These are phyloP conservation scores for Strix aluco DNA, from an alignment of 2,113 vertebrate genomes.

Conservation along the genomic window DNA sequence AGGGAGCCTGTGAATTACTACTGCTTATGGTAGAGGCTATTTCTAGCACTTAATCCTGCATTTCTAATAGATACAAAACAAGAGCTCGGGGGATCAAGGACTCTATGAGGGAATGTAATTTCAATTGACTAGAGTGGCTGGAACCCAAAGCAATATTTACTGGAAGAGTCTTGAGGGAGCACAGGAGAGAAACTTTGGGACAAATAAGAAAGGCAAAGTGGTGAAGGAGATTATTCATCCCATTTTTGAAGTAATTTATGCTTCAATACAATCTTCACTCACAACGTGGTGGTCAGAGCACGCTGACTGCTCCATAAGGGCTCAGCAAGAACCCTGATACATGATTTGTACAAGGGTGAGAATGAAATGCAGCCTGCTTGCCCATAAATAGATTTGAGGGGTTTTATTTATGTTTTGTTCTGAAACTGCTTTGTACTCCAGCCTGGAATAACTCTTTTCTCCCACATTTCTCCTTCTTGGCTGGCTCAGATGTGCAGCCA, in stretches of 20 bases:
- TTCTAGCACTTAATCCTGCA: background rate
- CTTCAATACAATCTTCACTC: background rate
- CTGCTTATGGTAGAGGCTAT: background rate
- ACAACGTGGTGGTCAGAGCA: background rate
- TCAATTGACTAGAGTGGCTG: background rate
- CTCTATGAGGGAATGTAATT: background rate
- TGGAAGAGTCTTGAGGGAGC: background rate
- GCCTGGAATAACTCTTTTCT: conserved; percentile 38
- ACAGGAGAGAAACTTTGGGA: background rate
- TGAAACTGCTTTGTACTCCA: conserved; percentile 38
- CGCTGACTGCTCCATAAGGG: background rate
- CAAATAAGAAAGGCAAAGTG: background rate
- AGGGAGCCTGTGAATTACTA: background rate
- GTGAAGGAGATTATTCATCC: background rate
- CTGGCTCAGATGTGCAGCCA: conserved; percentile 34
- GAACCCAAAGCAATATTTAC: background rate
- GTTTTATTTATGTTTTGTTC: conserved; percentile 33
- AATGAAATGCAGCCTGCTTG: conserved; percentile 26
- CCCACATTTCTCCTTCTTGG: conserved; percentile 47
- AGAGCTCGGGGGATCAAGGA: background rate
- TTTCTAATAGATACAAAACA: background rate
- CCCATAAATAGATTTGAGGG: conserved; percentile 29
- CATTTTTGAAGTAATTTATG: background rate
- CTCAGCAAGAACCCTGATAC: conserved; percentile 7
- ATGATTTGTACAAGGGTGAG: conserved; percentile 37